Evolutionary conservation across 2,888 invertebrate genomes (phyloP), one percentile per base, ranked within the genome.

Genomic region (Hermodice carunculata): DNA sequence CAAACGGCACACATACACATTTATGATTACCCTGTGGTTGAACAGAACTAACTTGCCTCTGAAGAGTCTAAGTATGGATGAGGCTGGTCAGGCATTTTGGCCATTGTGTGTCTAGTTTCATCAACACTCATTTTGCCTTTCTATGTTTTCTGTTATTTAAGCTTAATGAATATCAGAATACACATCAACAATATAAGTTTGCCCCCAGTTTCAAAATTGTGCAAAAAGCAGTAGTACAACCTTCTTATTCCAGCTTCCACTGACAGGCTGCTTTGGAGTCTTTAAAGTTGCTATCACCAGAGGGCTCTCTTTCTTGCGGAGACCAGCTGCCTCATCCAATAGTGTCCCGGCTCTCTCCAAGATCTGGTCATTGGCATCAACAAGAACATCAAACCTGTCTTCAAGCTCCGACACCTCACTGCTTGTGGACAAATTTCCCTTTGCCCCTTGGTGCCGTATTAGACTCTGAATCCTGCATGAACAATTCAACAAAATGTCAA

Each of bases 351-450:
- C 91, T 79, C 91, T 89, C 81, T 96, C 96, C 53, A 96, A 87
- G 66, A 95, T 89, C 51, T 90, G 88, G 86, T 96, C 96, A 87
- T 95, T 96, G 17, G 91, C 91, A 77, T 95, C 95, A 29, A 92
- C 88, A 14, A 96, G 81, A 75, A 93, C 88, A 68, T 96, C 95
- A 76, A 91, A 90, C 80, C 91, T 79, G 61, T 85, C 85, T 37
- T 85, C 85, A 29, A 82, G 65, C 34, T 83, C 81, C 5, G 73
- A 61, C 0, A 74, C 71, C 43, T 76, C 73, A 8, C 66, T 64
- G 1, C 69, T 69, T 2, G 67, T 67, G 1, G 73, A 67, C 17
- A 83, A 57, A 44, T 76, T 81, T 2, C 80, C 78, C 64, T 80
- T 82, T 24, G 81, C 77, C 70, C 76, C 80, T 61, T 80, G 81